A percentile compares a stretch with the other conserved stretches of the same genome.
phyloP scores from a whole-genome alignment of 2,113 vertebrate genomes.

The Crotophaga sulcirostris region DNA sequence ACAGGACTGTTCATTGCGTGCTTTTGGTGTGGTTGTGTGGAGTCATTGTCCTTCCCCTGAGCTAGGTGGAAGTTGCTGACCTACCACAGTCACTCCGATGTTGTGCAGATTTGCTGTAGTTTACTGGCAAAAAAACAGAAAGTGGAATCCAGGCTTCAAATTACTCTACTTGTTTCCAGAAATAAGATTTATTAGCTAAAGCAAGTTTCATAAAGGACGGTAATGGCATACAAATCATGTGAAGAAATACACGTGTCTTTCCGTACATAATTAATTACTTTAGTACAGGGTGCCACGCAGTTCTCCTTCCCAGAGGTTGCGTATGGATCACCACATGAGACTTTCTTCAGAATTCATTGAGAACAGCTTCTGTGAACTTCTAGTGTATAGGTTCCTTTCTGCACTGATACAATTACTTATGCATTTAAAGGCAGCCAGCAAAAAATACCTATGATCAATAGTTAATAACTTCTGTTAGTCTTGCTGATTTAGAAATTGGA shows the following conservation, averaged over 20 bases:
- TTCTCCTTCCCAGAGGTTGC: not conserved
- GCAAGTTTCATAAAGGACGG: fast-evolving
- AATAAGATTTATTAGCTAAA: not conserved
- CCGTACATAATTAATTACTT: not conserved
- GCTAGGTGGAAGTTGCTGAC: not conserved
- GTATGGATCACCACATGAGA: not conserved
- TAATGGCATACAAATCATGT: not conserved
- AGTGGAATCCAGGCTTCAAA: not conserved
- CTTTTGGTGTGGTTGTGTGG: not conserved
- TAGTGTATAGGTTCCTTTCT: not conserved
- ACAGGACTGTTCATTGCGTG: fast-evolving
- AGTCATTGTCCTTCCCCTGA: not conserved
- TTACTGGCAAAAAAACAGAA: not conserved
- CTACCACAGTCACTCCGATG: not conserved
- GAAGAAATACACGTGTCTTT: fast-evolving
- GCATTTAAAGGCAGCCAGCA: not conserved
- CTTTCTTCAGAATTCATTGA: not conserved
- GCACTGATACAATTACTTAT: not conserved
- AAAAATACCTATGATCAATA: not conserved
- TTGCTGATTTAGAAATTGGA: not conserved
- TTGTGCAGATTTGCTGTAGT: not conserved
- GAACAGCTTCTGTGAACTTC: not conserved
- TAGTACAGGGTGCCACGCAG: not conserved
- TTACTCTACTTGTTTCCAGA: not conserved
- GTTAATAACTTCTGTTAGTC: not conserved